Evolutionary conservation across 2,113 vertebrate genomes (phyloP).

Genomic region (Engraulis encrasicolus): DNA sequence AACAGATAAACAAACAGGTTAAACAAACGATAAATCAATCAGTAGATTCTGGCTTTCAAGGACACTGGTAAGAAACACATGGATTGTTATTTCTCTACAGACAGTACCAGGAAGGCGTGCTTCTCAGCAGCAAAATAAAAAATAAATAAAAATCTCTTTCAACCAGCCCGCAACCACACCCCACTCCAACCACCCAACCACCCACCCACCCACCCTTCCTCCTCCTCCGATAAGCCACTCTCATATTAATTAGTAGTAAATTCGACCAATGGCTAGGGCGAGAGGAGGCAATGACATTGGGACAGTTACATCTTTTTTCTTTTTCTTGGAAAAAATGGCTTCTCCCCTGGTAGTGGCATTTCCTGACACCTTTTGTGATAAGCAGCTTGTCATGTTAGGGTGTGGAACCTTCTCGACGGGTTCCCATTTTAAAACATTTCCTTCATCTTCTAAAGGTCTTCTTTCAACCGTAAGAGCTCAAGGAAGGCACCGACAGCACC

Average conservation of each 20-base stretch:
- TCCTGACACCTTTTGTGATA: conserved; percentile 43
- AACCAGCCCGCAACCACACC: too few species aligned
- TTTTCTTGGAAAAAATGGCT: conserved; percentile 31
- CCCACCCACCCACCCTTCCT: too few species aligned
- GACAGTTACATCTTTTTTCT: conserved; percentile 26
- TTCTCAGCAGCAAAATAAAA: conserved; percentile 44
- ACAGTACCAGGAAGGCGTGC: conserved; percentile 39
- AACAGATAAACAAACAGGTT: conserved; percentile 4
- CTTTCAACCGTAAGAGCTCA: conserved; percentile 76
- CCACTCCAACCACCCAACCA: too few species aligned
- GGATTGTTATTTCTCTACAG: conserved; percentile 31
- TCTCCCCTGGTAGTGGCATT: conserved; percentile 41
- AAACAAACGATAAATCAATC: conserved; percentile 20
- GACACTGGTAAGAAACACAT: conserved; percentile 34
- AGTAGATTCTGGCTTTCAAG: conserved; percentile 41
- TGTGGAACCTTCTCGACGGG: neutral
- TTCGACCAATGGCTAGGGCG: conserved; percentile 27
- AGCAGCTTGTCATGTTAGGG: conserved; percentile 51
- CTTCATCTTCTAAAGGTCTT: conserved; percentile 51
- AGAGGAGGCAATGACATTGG: conserved; percentile 31
- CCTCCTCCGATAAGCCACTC: conserved; percentile 25
- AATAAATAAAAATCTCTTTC: conserved; percentile 11
- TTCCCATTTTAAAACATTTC: conserved; percentile 15
- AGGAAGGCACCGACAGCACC: conserved; percentile 86
- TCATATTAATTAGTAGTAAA: conserved; percentile 23